Evolutionary conservation across 2,797 vertebrate genomes (phyloP).

Genomic region (Oreortyx pictus): DNA sequence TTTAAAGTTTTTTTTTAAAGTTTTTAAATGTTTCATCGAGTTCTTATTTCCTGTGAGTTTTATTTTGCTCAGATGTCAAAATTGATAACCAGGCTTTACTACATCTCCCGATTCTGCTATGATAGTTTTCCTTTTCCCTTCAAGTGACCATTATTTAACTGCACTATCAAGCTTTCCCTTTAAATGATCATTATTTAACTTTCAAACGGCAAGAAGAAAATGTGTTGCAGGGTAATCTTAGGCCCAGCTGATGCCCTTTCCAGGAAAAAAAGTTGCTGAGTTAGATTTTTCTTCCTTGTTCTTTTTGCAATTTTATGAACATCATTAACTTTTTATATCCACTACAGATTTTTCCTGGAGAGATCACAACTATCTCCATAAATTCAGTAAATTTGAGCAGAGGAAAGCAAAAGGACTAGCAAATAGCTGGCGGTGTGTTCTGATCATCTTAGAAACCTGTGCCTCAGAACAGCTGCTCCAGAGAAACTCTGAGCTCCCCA

Average conservation of each 20-base stretch:
- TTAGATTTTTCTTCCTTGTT: neutral
- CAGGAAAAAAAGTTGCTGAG: neutral
- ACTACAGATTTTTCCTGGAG: too few relatives aligned
- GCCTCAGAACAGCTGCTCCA: neutral
- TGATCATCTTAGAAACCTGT: neutral
- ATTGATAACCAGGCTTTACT: neutral
- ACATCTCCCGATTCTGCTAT: neutral
- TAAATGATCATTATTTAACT: too few relatives aligned
- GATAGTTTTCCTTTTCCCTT: neutral
- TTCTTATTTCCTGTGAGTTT: neutral
- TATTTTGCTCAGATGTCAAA: neutral
- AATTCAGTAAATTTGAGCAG: too few relatives aligned
- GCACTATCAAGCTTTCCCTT: too few relatives aligned
- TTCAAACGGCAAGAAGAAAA: neutral
- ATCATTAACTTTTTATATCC: neutral
- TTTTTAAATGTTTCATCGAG: neutral
- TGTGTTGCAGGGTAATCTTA: neutral
- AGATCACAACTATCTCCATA: too few relatives aligned
- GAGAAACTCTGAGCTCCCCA: neutral
- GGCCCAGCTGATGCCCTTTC: neutral
- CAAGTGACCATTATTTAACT: neutral
- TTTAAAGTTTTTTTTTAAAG: too few relatives aligned
- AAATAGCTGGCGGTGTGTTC: too few relatives aligned
- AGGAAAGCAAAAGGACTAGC: too few relatives aligned
- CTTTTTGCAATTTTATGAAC: neutral